phyloP scores from a whole-genome alignment of 2,113 vertebrate genomes.

The Menura novaehollandiae region DNA sequence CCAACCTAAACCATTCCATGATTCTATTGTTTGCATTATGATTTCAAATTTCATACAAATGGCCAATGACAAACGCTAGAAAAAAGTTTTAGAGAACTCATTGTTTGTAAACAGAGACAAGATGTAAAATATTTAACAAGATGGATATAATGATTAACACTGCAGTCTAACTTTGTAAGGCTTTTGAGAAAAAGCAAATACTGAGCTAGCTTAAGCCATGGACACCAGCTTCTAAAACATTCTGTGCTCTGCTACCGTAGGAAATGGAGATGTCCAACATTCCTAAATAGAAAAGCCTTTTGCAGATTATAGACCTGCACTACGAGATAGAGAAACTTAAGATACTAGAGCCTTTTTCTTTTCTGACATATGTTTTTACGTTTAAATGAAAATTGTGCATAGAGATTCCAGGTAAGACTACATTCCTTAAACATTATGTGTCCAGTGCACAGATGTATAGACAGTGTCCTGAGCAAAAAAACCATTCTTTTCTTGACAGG shows the following conservation, averaged over 20 bases:
- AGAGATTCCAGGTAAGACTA: background rate
- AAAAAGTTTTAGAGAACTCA: background rate
- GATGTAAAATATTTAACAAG: conserved; percentile 57
- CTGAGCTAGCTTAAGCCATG: background rate
- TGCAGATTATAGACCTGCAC: background rate
- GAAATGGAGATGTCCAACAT: background rate
- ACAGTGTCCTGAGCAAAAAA: background rate
- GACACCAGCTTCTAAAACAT: background rate
- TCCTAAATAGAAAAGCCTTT: background rate
- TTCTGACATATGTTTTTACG: background rate
- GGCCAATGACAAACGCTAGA: background rate
- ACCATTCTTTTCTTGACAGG: fast-evolving
- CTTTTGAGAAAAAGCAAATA: background rate
- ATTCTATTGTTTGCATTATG: background rate
- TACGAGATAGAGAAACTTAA: background rate
- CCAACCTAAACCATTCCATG: background rate
- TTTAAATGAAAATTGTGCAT: background rate
- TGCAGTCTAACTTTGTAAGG: background rate
- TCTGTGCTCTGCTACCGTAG: background rate
- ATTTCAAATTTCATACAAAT: conserved; percentile 18
- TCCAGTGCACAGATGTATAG: background rate
- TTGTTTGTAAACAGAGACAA: conserved; percentile 54
- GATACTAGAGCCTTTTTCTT: background rate
- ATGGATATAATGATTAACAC: conserved; percentile 34
- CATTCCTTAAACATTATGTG: background rate